These are phyloP conservation scores for Gastracanthus pulcherrimus DNA, from an alignment of 2,888 invertebrate genomes.

Conservation along the genomic window DNA sequence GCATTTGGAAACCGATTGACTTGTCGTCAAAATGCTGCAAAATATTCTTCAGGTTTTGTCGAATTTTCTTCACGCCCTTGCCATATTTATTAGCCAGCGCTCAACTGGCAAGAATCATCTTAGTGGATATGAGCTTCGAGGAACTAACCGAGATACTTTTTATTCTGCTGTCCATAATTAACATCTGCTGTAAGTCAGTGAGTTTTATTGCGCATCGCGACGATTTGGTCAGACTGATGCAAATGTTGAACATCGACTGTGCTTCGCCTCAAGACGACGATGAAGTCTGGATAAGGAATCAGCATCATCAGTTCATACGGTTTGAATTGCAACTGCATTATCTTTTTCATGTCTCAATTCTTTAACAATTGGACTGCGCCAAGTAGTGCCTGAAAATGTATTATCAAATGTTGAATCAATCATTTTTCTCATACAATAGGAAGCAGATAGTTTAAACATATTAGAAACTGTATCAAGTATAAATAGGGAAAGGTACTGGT, in stretches of 20 bases:
- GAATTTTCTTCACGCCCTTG: not conserved
- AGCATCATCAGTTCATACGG: slow-evolving; percentile 20
- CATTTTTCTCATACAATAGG: no score
- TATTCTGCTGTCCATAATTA: slow-evolving; percentile 8
- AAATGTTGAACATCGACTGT: not conserved
- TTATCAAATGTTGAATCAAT: no score
- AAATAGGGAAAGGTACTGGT: no score
- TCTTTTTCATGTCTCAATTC: not conserved
- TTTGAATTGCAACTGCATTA: not conserved
- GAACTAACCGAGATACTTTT: slow-evolving; percentile 23
- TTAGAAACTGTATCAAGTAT: no score
- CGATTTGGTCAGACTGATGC: not conserved
- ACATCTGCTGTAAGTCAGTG: slow-evolving; percentile 23
- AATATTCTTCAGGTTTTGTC: not conserved
- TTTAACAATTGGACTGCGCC: no score
- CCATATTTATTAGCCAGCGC: slow-evolving; percentile 14
- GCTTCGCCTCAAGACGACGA: not conserved
- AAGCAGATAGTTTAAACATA: no score
- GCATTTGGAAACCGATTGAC: slow-evolving; percentile 11
- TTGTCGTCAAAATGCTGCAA: not conserved
- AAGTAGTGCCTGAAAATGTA: no score
- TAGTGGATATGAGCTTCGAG: slow-evolving; percentile 16
- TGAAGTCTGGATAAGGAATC: not conserved
- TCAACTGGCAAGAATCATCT: not conserved
- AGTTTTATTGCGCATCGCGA: not conserved